A percentile compares a stretch with the other conserved stretches of the same genome.
Evolutionary conservation across 2,888 invertebrate species (phyloP).

Genomic region (Lasioglossum leucozonium): DNA sequence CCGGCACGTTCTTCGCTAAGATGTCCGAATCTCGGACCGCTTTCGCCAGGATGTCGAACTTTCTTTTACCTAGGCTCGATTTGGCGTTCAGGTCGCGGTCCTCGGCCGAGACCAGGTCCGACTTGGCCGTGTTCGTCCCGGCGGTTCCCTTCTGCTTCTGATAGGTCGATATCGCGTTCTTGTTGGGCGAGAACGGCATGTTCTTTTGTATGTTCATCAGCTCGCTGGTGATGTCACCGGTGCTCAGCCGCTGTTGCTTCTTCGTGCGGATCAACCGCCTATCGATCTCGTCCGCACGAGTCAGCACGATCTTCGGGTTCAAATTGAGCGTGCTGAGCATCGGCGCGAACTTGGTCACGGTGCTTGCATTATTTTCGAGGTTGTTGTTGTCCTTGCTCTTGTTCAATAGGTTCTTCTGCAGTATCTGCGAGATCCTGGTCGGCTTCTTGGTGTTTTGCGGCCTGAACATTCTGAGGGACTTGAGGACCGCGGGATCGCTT

Average conservation of each 20-base stretch:
- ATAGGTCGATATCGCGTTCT: conserved; percentile 74
- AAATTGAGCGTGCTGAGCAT: conserved; percentile 84
- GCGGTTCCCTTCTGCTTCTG: conserved; percentile 76
- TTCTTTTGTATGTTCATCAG: conserved; percentile 80
- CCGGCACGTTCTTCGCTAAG: conserved; percentile 86
- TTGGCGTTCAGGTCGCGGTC: conserved; percentile 65
- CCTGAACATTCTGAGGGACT: conserved; percentile 86
- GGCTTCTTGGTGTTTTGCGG: conserved; percentile 81
- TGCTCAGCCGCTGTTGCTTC: conserved; percentile 76
- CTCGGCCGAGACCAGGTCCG: conserved; percentile 57
- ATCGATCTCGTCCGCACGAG: conserved; percentile 81
- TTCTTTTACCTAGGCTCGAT: conserved; percentile 72
- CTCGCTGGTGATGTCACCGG: conserved; percentile 79
- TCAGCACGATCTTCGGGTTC: conserved; percentile 84
- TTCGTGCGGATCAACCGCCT: conserved; percentile 74
- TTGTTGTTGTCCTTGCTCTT: conserved; percentile 73
- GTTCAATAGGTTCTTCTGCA: conserved; percentile 76
- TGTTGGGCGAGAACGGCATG: conserved; percentile 78
- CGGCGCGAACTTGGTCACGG: conserved; percentile 78
- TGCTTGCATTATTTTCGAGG: conserved; percentile 69
- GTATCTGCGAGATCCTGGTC: conserved; percentile 73
- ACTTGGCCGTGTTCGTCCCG: conserved; percentile 48
- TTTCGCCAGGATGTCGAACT: conserved; percentile 79
- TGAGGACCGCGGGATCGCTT: conserved; percentile 86
- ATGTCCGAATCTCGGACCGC: conserved; percentile 81